Evolutionary conservation across 2,888 invertebrate species (phyloP), one percentile per base, ranked within the genome.

Genomic region (Erebia palarica): DNA sequence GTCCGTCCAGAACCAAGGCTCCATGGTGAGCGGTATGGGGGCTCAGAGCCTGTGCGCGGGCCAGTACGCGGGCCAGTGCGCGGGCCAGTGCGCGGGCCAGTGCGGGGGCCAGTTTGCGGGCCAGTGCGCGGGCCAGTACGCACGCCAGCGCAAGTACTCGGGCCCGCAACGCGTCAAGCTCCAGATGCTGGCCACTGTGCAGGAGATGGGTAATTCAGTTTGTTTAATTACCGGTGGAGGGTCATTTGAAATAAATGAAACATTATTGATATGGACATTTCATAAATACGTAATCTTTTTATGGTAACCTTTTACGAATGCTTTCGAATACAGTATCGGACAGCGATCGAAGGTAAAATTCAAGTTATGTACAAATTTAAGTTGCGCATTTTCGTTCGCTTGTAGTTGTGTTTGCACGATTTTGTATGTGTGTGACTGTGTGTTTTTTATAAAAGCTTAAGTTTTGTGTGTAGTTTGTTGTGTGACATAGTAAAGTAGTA

Each of bases 131-230:
- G 65, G 67, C 16, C 70, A 86, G 70, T 87, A 87, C 79, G 82
- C 80, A 21, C 82, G 89, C 16, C 92, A 91, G 71, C 89, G 95
- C 76, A 95, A 95, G 80, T 94, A 94, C 77, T 94, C 94, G n/a
- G 95, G 90, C 77, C 95, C 92, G 68, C 94, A 87, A 80, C 87
- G 94, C 4, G 86, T 90, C 68, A 93, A 93, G 74, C 81, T 90
- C 57, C 93, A 91, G 80, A 90, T 88, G 78, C 78, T 94, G 78
- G 92, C 97, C 61, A 96, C 96, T 68, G 96, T 97, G 51, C 96
- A 96, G 86, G 96, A 97, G 94, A 93, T 95, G 92, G 96, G 96
- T 96, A 95, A 95, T 91, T 94, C 81, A 72, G 72, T 80, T 79
- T 75, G 72, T 68, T 75, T 76, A 70, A 77, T 82, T 76, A 78